Evolutionary conservation across 2,113 vertebrate species (phyloP).

Genomic region (Seriola dumerili): DNA sequence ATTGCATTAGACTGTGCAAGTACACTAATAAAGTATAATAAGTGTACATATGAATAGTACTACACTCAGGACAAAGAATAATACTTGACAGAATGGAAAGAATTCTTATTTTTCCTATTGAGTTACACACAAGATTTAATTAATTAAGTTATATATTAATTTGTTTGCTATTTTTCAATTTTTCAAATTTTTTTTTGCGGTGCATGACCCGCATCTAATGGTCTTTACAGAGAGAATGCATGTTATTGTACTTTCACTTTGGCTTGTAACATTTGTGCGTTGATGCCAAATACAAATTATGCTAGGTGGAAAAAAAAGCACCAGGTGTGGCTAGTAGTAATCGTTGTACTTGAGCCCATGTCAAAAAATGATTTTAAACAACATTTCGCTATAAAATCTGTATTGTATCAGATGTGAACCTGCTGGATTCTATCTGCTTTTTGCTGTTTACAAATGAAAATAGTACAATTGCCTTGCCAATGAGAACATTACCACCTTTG

Average conservation of each 20-base stretch:
- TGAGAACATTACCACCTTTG: background rate
- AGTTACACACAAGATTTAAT: background rate
- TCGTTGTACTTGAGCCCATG: background rate
- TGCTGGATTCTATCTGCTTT: background rate
- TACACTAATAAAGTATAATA: no score
- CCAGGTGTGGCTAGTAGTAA: background rate
- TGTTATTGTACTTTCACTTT: background rate
- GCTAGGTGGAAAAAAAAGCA: background rate
- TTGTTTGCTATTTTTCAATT: background rate
- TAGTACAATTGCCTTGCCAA: background rate
- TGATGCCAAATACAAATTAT: background rate
- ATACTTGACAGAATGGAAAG: no score
- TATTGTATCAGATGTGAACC: background rate
- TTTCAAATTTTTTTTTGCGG: background rate
- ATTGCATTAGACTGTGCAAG: no score
- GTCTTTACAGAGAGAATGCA: background rate
- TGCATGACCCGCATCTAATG: background rate
- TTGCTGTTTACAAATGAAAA: background rate
- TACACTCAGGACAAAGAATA: no score
- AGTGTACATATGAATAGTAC: no score
- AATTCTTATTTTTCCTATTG: background rate
- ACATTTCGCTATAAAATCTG: background rate
- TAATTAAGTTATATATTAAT: no score
- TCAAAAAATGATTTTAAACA: background rate
- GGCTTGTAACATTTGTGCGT: conserved; percentile 1